Percentiles rank a stretch among this genome's conserved stretches.
Evolutionary conservation across 2,888 invertebrate genomes (phyloP).

Genomic region (Leptopilina drosophilae): DNA sequence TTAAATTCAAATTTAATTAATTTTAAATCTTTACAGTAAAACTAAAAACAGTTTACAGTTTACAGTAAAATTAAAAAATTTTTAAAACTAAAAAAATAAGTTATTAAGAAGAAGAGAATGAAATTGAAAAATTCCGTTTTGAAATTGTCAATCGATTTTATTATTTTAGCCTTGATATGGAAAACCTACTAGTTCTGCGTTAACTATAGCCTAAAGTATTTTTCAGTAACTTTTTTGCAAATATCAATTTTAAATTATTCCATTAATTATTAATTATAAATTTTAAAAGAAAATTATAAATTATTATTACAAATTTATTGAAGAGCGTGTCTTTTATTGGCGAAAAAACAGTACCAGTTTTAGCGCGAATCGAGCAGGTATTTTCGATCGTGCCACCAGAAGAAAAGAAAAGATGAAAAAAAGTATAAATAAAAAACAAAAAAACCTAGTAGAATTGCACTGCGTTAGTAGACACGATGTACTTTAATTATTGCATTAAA

Average conservation of each 20-base stretch:
- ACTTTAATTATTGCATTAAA: slow-evolving; percentile 30
- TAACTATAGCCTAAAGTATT: slow-evolving; percentile 35
- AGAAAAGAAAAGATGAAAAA: background rate
- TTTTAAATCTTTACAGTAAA: too few relatives aligned
- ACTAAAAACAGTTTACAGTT: too few relatives aligned
- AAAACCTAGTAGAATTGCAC: slow-evolving; percentile 34
- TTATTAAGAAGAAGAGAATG: too few relatives aligned
- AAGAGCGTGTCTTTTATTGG: slow-evolving; percentile 26
- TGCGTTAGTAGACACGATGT: slow-evolving; percentile 34
- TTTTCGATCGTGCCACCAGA: slow-evolving; percentile 10
- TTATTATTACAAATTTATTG: background rate
- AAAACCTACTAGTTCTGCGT: slow-evolving; percentile 25
- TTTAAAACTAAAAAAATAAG: too few relatives aligned
- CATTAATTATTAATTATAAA: background rate
- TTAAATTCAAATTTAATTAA: too few relatives aligned
- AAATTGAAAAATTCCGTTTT: too few relatives aligned
- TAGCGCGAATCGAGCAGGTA: slow-evolving; percentile 27
- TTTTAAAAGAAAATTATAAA: too few relatives aligned
- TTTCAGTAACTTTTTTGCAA: slow-evolving; percentile 38
- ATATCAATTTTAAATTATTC: slow-evolving; percentile 4
- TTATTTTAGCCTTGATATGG: background rate
- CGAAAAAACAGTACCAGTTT: slow-evolving; percentile 12
- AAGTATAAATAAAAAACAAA: background rate
- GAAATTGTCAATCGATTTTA: too few relatives aligned
- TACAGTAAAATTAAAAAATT: too few relatives aligned